Conservation (phyloP, 2,888 invertebrate species). For the Onthophagus sagittarius region DNA sequence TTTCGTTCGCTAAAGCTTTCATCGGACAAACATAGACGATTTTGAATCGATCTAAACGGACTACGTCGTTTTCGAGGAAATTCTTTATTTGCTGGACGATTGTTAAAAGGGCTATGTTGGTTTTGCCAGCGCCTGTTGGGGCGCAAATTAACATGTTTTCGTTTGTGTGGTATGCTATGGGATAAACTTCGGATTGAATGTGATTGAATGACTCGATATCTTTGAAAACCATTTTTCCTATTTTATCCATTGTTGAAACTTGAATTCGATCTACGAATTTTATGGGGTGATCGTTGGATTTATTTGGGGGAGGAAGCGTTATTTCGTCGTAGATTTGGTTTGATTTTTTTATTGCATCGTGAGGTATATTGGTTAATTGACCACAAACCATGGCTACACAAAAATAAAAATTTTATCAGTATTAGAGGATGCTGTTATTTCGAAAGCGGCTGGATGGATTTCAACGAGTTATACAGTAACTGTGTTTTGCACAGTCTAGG, state of each 20-base stretch:
- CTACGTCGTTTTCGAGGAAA: slow-evolving; percentile 74
- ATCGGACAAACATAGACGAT: slow-evolving; percentile 99
- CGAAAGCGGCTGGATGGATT: too few species aligned
- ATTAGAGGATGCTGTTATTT: too few species aligned
- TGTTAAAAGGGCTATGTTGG: slow-evolving; percentile 93
- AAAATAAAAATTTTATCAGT: too few species aligned
- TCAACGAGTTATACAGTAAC: too few species aligned
- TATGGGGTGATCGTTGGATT: slow-evolving; percentile 47
- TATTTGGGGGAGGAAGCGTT: slow-evolving; percentile 66
- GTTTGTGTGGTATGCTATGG: slow-evolving; percentile 92
- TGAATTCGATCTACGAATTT: slow-evolving; percentile 25
- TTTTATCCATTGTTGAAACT: slow-evolving; percentile 55
- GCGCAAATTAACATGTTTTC: slow-evolving; percentile 98
- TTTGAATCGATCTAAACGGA: slow-evolving; percentile 92
- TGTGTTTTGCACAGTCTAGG: too few species aligned
- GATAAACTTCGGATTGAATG: slow-evolving; percentile 94
- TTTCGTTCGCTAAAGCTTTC: slow-evolving; percentile 98
- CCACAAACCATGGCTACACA: slow-evolving; percentile 34
- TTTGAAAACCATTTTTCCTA: slow-evolving; percentile 85
- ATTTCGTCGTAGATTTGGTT: slow-evolving; percentile 81
- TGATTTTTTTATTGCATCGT: slow-evolving; percentile 69
- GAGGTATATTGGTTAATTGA: slow-evolving; percentile 58
- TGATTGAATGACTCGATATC: slow-evolving; percentile 84
- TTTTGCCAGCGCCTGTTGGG: slow-evolving; percentile 98
- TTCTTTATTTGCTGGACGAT: slow-evolving; percentile 88